Base-by-base conservation (phyloP, 2,888 invertebrate genomes). In the Metallyticus violacea region DNA sequence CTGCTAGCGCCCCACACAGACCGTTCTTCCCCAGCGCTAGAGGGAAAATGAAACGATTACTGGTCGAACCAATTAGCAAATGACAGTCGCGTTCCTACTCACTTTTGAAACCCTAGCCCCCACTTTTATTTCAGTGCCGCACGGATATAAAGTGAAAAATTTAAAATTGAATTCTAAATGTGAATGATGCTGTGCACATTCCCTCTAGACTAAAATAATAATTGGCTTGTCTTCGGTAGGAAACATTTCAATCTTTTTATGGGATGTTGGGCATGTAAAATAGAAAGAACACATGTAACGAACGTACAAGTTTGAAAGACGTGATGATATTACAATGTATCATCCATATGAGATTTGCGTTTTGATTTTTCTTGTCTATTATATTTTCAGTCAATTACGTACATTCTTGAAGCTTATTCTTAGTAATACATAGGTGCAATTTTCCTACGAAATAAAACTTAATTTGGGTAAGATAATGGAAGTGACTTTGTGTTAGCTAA, bases 101-200 rank as follows among this genome's bases (percentile, higher is more conserved):
- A 30, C 30, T 30, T 30, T 7, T 30, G 30, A 7, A 30, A 30
- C 30, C 30, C 30, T 30, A 30, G 30, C 30, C 30, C 7, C 30
- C 7, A 15, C 40, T 15, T 9, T 40, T 9, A 9, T 9, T 22
- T 62, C 40, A 62, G 28, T 28, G n/a, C n/a, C 5, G 40, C 2
- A 9, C 29, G 7, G 25, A 29, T 3, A n/a, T 28, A 80, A 9
- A 82, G 62, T 83, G 77, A 83, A 83, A 83, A 83, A 83, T 83
- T 83, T 83, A 83, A 83, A 83, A 77, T 83, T 83, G 83, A 83
- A 83, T 83, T 77, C 83, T 28, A 26, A 77, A 28, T 77, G 83
- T 76, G 77, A 77, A 83, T 83, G 83, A 83, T 28, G 82, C 62
- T 26, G 22, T 29, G 81, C 30, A 22, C 28, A 30, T 25, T 6